These are phyloP conservation scores for Tinamus guttatus DNA, from an alignment of 2,113 vertebrate genomes.

Conservation along the genomic window DNA sequence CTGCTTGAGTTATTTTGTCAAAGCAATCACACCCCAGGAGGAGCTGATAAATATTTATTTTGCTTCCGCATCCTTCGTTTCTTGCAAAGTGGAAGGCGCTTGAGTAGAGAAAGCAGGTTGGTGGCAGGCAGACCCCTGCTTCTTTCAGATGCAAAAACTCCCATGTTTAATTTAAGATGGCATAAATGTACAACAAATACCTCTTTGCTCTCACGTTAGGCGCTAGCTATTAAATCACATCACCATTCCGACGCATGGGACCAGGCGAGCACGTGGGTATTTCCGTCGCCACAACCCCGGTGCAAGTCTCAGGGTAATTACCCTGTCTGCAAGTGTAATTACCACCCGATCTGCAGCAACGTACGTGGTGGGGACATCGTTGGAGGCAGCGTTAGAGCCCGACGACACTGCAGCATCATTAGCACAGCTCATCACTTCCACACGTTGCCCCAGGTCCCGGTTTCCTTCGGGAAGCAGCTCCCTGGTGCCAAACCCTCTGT, in stretches of 20 bases:
- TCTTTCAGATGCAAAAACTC: not conserved
- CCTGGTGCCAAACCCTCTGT: too few species aligned
- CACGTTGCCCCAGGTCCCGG: not conserved
- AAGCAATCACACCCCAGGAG: slow-evolving; percentile 33
- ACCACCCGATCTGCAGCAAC: slow-evolving; percentile 67
- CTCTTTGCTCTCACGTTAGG: slow-evolving; percentile 22
- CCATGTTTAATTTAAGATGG: slow-evolving; percentile 33
- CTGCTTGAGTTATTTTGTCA: slow-evolving; percentile 2
- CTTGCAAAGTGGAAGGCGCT: slow-evolving; percentile 14
- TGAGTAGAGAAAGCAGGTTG: not conserved
- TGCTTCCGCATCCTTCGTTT: slow-evolving; percentile 9
- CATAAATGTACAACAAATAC: slow-evolving; percentile 45
- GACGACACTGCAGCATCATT: slow-evolving; percentile 39
- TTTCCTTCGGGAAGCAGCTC: not conserved
- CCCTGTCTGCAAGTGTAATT: slow-evolving; percentile 73
- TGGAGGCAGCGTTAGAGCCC: slow-evolving; percentile 41
- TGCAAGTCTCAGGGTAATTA: slow-evolving; percentile 69
- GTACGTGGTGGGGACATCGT: slow-evolving; percentile 42
- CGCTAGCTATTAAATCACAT: slow-evolving; percentile 60
- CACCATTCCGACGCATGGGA: slow-evolving; percentile 45
- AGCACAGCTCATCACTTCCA: slow-evolving; percentile 47
- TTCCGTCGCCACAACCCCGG: slow-evolving; percentile 51
- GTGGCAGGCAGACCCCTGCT: not conserved
- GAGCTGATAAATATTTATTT: slow-evolving; percentile 68
- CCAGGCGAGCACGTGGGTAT: slow-evolving; percentile 39